Percentiles rank a stretch among this genome's conserved stretches.
These are phyloP conservation scores for Cheilosia variabilis DNA, from an alignment of 2,888 invertebrate species.

Conservation along the genomic window DNA sequence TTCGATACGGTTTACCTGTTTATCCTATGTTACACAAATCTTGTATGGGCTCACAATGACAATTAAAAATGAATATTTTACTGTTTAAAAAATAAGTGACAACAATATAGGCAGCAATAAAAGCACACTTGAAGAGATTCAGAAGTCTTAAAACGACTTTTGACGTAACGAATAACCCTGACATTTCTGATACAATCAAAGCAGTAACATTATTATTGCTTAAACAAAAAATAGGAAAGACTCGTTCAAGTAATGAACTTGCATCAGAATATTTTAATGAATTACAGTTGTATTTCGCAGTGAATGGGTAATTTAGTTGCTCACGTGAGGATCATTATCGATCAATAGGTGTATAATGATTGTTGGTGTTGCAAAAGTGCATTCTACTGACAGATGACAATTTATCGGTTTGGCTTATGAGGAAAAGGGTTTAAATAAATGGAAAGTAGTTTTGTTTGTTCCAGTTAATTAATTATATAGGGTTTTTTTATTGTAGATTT, in stretches of 20 bases:
- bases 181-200: constrained; percentile 59
- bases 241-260: constrained; percentile 19
- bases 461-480: no score
- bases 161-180: constrained; percentile 55
- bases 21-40: not conserved
- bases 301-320: constrained; percentile 13
- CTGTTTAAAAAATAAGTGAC: no score
- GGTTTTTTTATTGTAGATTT: no score
- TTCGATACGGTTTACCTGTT: not conserved
- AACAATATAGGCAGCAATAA: constrained; percentile 12
- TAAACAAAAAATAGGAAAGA: constrained; percentile 10
- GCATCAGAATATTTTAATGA: constrained; percentile 8
- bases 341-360: constrained; percentile 6
- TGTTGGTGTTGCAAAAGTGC: not conserved
- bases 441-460: not conserved
- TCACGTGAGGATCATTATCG: constrained; percentile 17
- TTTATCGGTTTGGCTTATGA: not conserved
- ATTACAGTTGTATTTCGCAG: constrained; percentile 9
- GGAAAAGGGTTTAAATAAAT: not conserved
- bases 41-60: not conserved
- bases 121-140: constrained; percentile 19
- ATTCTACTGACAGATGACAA: not conserved
- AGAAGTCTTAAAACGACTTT: constrained; percentile 10
- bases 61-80: constrained; percentile 1
- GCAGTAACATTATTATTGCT: constrained; percentile 39